Conservation (phyloP, 2,888 invertebrate species). For the Neoitamus cyanurus region DNA sequence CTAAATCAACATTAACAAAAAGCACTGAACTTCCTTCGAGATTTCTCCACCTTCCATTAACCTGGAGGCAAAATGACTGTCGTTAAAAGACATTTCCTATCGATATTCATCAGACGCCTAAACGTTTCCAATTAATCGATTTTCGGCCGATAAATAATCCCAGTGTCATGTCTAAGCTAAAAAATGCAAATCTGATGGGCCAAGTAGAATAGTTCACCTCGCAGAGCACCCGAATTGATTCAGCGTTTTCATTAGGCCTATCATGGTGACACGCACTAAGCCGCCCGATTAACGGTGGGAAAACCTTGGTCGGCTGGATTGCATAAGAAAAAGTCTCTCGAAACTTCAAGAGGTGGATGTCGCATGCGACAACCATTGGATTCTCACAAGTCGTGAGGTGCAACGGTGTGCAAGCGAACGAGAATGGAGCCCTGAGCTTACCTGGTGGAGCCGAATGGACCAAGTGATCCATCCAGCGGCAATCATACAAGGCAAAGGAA, state of each 20-base stretch:
- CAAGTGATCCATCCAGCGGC: neutral
- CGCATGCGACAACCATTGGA: neutral
- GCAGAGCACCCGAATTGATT: neutral
- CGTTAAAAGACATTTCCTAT: neutral
- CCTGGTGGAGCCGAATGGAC: neutral
- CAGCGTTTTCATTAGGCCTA: neutral
- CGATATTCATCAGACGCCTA: neutral
- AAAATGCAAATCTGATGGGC: neutral
- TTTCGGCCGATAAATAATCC: neutral
- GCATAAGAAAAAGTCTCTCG: neutral
- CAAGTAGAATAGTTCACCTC: neutral
- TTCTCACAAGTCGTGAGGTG: conserved; percentile 14
- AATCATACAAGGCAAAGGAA: neutral
- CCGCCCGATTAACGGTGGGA: neutral
- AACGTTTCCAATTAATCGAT: neutral
- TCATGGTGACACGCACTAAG: neutral
- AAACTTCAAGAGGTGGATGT: neutral
- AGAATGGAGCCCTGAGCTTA: neutral
- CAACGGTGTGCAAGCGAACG: neutral
- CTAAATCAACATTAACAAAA: neutral
- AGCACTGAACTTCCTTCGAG: neutral
- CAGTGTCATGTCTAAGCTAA: neutral
- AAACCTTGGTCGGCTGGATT: neutral
- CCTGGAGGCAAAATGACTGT: neutral
- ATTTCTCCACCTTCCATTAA: conserved; percentile 1